These are phyloP conservation scores for Teleiodes luculella DNA, from an alignment of 2,888 invertebrate genomes.

Conservation along the genomic window DNA sequence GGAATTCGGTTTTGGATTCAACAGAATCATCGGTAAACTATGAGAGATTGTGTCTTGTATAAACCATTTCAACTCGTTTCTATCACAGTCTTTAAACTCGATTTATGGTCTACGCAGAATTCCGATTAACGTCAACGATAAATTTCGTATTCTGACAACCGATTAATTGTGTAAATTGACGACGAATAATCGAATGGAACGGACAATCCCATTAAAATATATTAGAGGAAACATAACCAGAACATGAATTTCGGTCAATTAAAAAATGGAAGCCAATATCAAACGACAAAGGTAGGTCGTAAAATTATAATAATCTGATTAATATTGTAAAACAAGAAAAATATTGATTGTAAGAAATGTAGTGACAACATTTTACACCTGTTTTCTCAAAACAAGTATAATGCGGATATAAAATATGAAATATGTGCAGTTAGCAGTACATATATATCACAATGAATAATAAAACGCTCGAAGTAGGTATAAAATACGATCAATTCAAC, in stretches of 20 bases:
- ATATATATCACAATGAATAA: neutral
- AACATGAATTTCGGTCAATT: conserved; percentile 3
- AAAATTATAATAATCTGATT: neutral
- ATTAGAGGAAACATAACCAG: conserved; percentile 20
- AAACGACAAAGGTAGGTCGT: neutral
- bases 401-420: neutral
- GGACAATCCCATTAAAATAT: conserved; percentile 7
- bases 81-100: neutral
- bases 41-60: neutral
- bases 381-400: neutral
- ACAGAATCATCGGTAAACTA: too few species aligned
- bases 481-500: neutral
- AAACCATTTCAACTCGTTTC: neutral
- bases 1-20: too few species aligned
- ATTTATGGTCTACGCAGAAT: neutral
- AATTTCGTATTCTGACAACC: conserved; percentile 7
- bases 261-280: conserved; percentile 4
- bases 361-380: neutral
- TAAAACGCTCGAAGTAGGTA: neutral
- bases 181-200: conserved; percentile 15
- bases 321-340: neutral
- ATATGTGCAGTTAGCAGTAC: neutral
- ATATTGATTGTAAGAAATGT: neutral
- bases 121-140: neutral
- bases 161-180: conserved; percentile 12